phyloP scores from a whole-genome alignment of 1,140 invertebrate species.

The Samia ricini region DNA sequence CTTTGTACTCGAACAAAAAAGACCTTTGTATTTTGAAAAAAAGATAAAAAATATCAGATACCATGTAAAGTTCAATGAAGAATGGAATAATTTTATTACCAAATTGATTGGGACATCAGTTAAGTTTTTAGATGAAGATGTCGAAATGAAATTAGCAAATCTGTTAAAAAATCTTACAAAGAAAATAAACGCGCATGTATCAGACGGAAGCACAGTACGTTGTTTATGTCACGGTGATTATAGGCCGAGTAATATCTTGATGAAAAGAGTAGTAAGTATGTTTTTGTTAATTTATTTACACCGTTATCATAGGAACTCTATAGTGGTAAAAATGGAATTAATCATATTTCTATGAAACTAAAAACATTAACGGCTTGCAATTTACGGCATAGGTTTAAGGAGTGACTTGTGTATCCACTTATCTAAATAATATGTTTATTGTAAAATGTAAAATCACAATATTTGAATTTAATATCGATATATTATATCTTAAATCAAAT shows the following conservation, averaged over 20 bases:
- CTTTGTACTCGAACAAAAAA: conserved; percentile 26
- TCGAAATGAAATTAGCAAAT: conserved; percentile 27
- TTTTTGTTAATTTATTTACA: not conserved
- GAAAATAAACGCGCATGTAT: conserved; percentile 37
- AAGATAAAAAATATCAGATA: conserved; percentile 24
- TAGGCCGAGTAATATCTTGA: conserved; percentile 32
- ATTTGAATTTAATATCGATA: no score
- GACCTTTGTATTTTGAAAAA: conserved; percentile 30
- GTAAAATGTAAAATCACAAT: not conserved
- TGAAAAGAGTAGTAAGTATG: conserved; percentile 33
- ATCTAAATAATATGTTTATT: not conserved
- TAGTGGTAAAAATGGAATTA: not conserved
- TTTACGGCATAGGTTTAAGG: not conserved
- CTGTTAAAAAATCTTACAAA: conserved; percentile 27
- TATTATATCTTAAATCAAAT: no score
- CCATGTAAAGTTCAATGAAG: conserved; percentile 19
- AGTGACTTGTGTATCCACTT: no score
- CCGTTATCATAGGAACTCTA: not conserved
- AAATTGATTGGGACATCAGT: conserved; percentile 14
- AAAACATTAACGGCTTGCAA: not conserved
- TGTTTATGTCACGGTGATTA: conserved; percentile 39
- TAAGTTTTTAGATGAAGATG: conserved; percentile 32
- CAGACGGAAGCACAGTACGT: conserved; percentile 18
- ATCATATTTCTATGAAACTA: not conserved
- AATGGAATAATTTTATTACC: conserved; percentile 10